A percentile compares a stretch with the other conserved stretches of the same genome.
phyloP scores from a whole-genome alignment of 1,140 invertebrate genomes.

The Drosophila pseudoananassae region DNA sequence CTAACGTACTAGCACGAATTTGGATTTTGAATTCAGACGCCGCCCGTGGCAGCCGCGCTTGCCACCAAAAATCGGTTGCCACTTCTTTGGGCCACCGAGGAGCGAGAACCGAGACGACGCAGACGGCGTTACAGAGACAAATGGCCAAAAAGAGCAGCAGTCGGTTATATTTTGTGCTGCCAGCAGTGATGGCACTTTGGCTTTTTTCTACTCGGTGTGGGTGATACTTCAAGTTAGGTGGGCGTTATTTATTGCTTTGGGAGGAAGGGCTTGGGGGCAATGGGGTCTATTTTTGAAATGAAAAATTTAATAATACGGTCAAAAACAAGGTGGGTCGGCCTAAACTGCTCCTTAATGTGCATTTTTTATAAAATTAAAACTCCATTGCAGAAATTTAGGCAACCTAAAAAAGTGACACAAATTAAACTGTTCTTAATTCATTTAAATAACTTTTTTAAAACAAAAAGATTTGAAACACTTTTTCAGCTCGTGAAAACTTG shows the following conservation, averaged over 20 bases:
- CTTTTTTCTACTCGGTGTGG: not conserved
- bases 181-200: not conserved
- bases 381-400: too few species aligned
- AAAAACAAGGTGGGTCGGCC: too few species aligned
- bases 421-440: too few species aligned
- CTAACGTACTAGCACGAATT: slow-evolving; percentile 29
- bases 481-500: not conserved
- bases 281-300: too few species aligned
- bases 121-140: slow-evolving; percentile 65
- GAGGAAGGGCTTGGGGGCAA: too few species aligned
- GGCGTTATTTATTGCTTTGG: too few species aligned
- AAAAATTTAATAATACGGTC: too few species aligned
- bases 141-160: slow-evolving; percentile 66
- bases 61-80: slow-evolving; percentile 34
- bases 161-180: slow-evolving; percentile 74
- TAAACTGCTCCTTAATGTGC: too few species aligned
- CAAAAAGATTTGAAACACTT: too few species aligned
- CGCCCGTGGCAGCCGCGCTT: slow-evolving; percentile 48
- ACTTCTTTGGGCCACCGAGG: slow-evolving; percentile 19
- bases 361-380: too few species aligned
- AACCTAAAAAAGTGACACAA: too few species aligned
- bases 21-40: slow-evolving; percentile 19
- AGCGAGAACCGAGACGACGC: slow-evolving; percentile 20
- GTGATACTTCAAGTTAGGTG: not conserved
- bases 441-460: too few species aligned